Percentiles rank a stretch among this genome's conserved stretches.
Conservation (phyloP, 2,888 invertebrate genomes). For the Melanostoma mellinum region DNA sequence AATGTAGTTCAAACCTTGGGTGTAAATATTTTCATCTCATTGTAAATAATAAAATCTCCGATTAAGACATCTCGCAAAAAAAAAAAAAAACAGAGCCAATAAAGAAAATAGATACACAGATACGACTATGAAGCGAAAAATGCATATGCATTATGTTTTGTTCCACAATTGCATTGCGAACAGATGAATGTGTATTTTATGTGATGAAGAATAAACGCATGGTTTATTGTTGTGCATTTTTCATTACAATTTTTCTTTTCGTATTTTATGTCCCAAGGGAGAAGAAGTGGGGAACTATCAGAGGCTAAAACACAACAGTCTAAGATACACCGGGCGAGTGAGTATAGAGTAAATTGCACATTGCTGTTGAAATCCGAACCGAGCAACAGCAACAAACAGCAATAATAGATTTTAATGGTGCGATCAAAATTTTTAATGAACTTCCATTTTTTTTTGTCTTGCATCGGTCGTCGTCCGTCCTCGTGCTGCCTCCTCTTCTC, state of each 20-base stretch:
- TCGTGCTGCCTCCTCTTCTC: conserved; percentile 17
- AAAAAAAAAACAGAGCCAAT: neutral
- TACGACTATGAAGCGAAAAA: conserved; percentile 6
- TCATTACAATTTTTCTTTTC: conserved; percentile 44
- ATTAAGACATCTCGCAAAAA: conserved; percentile 52
- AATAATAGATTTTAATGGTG: conserved; percentile 73
- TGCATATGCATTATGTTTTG: conserved; percentile 59
- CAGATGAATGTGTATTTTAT: conserved; percentile 39
- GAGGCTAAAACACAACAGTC: conserved; percentile 2
- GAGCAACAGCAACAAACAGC: conserved; percentile 64
- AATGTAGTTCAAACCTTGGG: conserved; percentile 25
- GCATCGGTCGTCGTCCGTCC: conserved; percentile 12
- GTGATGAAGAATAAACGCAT: conserved; percentile 62
- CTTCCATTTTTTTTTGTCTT: conserved; percentile 58
- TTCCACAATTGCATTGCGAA: conserved; percentile 66
- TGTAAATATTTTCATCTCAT: conserved; percentile 26
- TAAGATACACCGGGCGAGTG: conserved; percentile 15
- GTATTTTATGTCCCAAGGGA: conserved; percentile 22
- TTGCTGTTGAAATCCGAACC: conserved; percentile 70
- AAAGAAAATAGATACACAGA: neutral
- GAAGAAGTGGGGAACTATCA: conserved; percentile 3
- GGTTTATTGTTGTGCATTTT: conserved; percentile 72
- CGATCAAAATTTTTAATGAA: conserved; percentile 73
- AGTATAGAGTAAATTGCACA: conserved; percentile 60
- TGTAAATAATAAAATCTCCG: conserved; percentile 44